Conservation (phyloP, 2,888 invertebrate species). For the Ochropleura plecta region DNA sequence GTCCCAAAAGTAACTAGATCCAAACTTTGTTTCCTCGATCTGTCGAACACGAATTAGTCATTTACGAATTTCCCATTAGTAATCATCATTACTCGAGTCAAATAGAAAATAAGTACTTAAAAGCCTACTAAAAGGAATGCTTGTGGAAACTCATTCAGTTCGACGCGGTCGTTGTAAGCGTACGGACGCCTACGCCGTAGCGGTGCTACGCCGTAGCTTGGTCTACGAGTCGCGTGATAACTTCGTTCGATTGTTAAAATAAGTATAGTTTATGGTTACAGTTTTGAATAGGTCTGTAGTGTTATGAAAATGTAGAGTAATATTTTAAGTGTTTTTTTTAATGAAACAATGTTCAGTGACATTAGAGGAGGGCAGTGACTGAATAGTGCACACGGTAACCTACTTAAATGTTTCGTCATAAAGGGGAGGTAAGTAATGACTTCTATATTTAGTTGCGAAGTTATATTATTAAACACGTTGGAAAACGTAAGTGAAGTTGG, state of each 20-base stretch:
- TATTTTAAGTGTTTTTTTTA: constrained; percentile 58
- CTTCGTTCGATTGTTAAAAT: constrained; percentile 69
- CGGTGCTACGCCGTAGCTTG: constrained; percentile 70
- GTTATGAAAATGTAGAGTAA: constrained; percentile 44
- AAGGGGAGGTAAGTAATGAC: constrained; percentile 82
- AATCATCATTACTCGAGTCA: constrained; percentile 72
- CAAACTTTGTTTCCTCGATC: constrained; percentile 25
- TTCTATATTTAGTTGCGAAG: constrained; percentile 68
- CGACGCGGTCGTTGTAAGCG: constrained; percentile 80
- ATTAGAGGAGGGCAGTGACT: constrained; percentile 75
- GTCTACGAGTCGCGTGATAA: constrained; percentile 69
- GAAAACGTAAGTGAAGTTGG: constrained; percentile 33
- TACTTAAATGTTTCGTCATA: constrained; percentile 82
- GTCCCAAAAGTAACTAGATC: constrained; percentile 8
- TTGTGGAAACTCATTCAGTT: constrained; percentile 77
- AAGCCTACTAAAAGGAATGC: constrained; percentile 72
- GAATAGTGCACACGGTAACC: constrained; percentile 82
- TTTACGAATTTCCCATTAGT: constrained; percentile 68
- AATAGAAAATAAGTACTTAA: constrained; percentile 76
- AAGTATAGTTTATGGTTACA: constrained; percentile 38
- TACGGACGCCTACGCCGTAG: constrained; percentile 84
- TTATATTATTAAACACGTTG: constrained; percentile 44
- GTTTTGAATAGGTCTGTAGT: constrained; percentile 52
- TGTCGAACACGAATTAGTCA: constrained; percentile 57
- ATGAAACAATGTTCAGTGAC: constrained; percentile 74